Evolutionary conservation across 2,888 invertebrate species (phyloP).

Genomic region (Neoascia interrupta): DNA sequence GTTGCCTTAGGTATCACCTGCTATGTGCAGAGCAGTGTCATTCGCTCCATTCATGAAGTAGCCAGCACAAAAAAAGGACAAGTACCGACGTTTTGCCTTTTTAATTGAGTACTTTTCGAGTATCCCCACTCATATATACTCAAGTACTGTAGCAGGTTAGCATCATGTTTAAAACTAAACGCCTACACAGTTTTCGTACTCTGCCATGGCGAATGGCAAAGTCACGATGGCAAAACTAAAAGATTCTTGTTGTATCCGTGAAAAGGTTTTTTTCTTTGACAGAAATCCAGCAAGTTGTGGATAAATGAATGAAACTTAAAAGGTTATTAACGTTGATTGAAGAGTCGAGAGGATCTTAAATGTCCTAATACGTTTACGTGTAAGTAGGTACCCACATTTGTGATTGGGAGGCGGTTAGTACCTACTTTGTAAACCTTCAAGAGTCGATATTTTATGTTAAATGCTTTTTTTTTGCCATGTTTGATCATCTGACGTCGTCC

Average conservation of each 20-base stretch:
- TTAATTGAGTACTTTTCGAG: background rate
- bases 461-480: no score
- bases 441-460: no score
- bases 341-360: background rate
- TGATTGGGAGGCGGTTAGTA: no score
- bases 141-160: conserved; percentile 10
- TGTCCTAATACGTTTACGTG: no score
- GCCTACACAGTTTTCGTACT: conserved; percentile 13
- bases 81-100: no score
- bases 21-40: background rate
- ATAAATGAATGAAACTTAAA: background rate
- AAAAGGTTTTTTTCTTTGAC: background rate
- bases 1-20: conserved; percentile 17
- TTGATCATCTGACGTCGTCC: no score
- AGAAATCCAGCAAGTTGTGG: background rate
- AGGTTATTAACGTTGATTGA: conserved; percentile 9
- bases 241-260: background rate
- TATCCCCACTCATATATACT: background rate
- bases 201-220: no score
- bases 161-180: conserved; percentile 11
- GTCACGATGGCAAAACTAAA: no score
- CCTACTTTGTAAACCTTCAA: no score
- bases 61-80: background rate
- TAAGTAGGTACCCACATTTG: no score
- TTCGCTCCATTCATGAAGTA: background rate